Conservation (phyloP, 2,113 vertebrate species). For the Phalacrocorax pelagicus region DNA sequence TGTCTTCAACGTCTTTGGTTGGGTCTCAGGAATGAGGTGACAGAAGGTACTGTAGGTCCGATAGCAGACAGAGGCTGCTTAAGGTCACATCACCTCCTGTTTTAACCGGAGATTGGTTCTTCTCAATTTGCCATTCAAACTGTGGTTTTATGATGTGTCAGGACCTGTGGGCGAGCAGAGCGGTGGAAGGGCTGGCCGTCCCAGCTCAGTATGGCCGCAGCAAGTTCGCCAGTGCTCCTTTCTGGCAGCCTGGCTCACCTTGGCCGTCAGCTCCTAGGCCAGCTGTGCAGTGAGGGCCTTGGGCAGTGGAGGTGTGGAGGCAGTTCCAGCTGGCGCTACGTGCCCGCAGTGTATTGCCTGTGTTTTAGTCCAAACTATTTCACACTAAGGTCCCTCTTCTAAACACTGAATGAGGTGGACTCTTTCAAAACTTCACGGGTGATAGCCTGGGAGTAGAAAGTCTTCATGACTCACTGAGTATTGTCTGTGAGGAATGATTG, state of each 20-base stretch:
- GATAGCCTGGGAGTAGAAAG: conserved; percentile 44
- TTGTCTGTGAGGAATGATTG: conserved; percentile 43
- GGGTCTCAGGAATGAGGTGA: neutral
- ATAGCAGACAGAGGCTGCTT: neutral
- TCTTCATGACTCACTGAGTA: conserved; percentile 42
- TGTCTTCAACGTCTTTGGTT: neutral
- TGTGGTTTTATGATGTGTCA: neutral
- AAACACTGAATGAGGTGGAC: conserved; percentile 14
- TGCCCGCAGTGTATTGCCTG: neutral
- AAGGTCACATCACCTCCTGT: neutral
- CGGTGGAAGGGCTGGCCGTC: neutral
- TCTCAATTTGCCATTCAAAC: neutral
- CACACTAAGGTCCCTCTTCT: neutral
- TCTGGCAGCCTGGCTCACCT: neutral
- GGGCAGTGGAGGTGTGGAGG: neutral
- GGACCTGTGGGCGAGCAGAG: neutral
- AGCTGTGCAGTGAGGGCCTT: neutral
- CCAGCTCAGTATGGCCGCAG: neutral
- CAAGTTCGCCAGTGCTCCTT: neutral
- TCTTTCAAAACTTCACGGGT: conserved; percentile 43
- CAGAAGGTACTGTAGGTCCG: neutral
- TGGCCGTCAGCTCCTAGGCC: neutral
- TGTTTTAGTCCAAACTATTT: neutral
- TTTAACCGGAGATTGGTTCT: neutral
- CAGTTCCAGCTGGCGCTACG: neutral